Conservation (phyloP, 2,888 invertebrate species). For the Napeogenes inachia region DNA sequence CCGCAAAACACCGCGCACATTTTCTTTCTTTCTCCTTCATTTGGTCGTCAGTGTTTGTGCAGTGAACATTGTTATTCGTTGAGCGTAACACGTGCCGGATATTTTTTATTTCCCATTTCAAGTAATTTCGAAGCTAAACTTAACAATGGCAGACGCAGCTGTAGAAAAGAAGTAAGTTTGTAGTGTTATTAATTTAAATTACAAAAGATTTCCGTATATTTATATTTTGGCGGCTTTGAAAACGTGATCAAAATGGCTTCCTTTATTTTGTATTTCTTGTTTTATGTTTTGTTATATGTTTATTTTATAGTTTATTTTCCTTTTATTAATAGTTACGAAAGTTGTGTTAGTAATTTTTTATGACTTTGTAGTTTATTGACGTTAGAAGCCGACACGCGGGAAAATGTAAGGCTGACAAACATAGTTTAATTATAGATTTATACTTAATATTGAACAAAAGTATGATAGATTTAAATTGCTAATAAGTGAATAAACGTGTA, state of each 20-base stretch:
- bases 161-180: slow-evolving; percentile 81
- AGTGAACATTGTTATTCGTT: slow-evolving; percentile 64
- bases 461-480: slow-evolving; percentile 8
- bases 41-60: slow-evolving; percentile 72
- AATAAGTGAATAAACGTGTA: slow-evolving; percentile 4
- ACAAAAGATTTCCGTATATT: slow-evolving; percentile 34
- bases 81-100: slow-evolving; percentile 66
- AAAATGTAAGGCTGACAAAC: slow-evolving; percentile 39
- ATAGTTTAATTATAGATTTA: background rate
- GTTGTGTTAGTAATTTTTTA: background rate
- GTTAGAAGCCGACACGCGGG: slow-evolving; percentile 64
- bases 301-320: slow-evolving; percentile 40
- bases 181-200: slow-evolving; percentile 30
- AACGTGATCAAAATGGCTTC: slow-evolving; percentile 79
- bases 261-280: slow-evolving; percentile 36
- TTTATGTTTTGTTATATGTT: slow-evolving; percentile 34
- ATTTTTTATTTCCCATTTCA: slow-evolving; percentile 44
- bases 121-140: slow-evolving; percentile 46
- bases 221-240: slow-evolving; percentile 68
- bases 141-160: slow-evolving; percentile 83
- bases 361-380: slow-evolving; percentile 31
- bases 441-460: slow-evolving; percentile 13
- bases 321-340: no score
- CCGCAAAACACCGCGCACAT: slow-evolving; percentile 58
- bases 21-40: slow-evolving; percentile 69